phyloP scores from a whole-genome alignment of 2,797 vertebrate genomes.

The Pteropus rufus region DNA sequence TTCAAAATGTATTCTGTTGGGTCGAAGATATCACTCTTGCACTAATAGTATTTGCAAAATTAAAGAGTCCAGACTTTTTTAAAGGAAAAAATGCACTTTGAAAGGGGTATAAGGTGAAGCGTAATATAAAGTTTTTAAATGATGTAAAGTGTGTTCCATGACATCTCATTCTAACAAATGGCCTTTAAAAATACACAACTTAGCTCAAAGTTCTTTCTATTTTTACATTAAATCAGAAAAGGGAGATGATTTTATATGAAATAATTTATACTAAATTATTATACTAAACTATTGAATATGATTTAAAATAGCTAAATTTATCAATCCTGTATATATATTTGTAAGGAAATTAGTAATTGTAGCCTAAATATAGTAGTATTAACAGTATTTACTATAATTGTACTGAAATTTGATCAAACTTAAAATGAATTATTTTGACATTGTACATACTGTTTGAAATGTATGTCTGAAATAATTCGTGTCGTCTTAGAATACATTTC shows the following conservation, averaged over 20 bases:
- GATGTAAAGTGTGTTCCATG: background rate
- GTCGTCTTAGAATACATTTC: conserved; percentile 16
- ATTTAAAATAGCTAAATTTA: conserved; percentile 26
- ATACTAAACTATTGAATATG: background rate
- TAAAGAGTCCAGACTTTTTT: background rate
- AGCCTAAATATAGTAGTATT: background rate
- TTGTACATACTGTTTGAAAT: conserved; percentile 38
- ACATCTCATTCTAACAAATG: background rate
- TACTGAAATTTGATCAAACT: conserved; percentile 21
- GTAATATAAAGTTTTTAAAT: background rate
- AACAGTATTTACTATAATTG: background rate
- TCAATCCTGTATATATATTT: background rate
- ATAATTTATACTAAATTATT: background rate
- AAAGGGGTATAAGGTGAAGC: background rate
- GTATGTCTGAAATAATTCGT: conserved; percentile 30
- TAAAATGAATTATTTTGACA: conserved; percentile 29
- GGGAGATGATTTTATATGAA: background rate
- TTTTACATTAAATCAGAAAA: background rate
- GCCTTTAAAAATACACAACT: background rate
- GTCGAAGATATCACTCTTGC: background rate
- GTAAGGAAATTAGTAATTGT: background rate
- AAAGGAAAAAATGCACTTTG: background rate
- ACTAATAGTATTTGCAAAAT: conserved; percentile 14
- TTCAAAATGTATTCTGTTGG: background rate
- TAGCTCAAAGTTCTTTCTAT: background rate